Evolutionary conservation across 2,113 vertebrate genomes (phyloP).

Genomic region (Calidris pugnax): DNA sequence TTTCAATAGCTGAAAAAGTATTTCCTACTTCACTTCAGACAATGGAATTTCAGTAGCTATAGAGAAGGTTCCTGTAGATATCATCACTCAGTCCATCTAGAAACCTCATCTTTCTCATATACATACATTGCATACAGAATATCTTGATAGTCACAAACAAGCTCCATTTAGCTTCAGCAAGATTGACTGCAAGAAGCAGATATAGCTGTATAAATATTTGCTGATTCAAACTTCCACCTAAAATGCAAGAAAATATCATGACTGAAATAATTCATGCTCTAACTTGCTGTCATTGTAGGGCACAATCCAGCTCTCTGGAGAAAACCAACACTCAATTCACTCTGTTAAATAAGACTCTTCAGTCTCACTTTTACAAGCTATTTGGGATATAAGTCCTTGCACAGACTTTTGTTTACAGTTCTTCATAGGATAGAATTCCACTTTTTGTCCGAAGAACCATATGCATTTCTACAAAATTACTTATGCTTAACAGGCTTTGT

Average conservation of each 20-base stretch:
- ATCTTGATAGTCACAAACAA: background rate
- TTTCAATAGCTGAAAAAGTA: background rate
- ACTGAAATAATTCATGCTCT: background rate
- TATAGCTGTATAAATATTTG: background rate
- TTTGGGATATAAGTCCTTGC: background rate
- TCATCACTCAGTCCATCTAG: background rate
- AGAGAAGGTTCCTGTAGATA: background rate
- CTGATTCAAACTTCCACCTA: background rate
- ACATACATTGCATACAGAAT: background rate
- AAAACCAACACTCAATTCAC: background rate
- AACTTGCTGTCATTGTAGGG: background rate
- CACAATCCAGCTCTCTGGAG: background rate
- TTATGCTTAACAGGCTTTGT: background rate
- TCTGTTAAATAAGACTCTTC: background rate
- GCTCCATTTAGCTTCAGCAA: background rate
- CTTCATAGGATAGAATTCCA: background rate
- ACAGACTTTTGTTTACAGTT: background rate
- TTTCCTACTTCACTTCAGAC: background rate
- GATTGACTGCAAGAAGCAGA: background rate
- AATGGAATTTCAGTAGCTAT: background rate
- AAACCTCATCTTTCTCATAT: background rate
- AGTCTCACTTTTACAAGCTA: background rate
- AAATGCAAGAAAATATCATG: background rate
- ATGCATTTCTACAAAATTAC: background rate
- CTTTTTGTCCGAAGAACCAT: background rate